Evolutionary conservation across 2,888 invertebrate genomes (phyloP), one percentile per base, ranked within the genome.

Genomic region (Macropis europaea): DNA sequence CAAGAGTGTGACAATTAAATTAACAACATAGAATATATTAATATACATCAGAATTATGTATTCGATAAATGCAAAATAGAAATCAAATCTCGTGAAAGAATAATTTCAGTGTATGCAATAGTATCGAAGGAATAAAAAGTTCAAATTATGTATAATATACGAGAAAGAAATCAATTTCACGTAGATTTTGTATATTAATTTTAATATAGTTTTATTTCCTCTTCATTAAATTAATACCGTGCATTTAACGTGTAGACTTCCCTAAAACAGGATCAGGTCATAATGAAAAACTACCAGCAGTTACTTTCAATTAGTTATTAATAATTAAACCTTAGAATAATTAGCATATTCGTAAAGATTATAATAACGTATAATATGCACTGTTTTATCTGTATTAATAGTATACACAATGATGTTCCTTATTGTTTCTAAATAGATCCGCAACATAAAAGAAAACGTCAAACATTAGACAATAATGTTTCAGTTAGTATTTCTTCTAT

Each of bases 231-330:
- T 50, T 11, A 24, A 2, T 40, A 5, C 47, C n/a, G 13, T 26
- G 28, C 22, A 43, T 28, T 34, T 34, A 26, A n/a, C 17, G 24
- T 5, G 28, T 66, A 36, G 30, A 19, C 19, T 42, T 11, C 9
- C 36, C 9, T 13, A 43, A 57, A 11, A 26, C 19, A 54, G 59
- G 71, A 43, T 52, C 9, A 67, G 66, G 60, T 60, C 40, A 17
- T 34, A 75, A 71, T 71, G 36, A 71, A 73, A 52, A 45, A 81
- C 43, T 60, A 66, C 34, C 22, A 50, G 32, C 50, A 45, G 17
- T 79, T 85, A 84, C 77, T 83, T 85, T 86, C 83, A 83, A 82
- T 83, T 79, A 84, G 76, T 86, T 84, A 83, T 86, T 86, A 85
- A 84, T 83, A 82, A 79, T 86, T 84, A 84, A 83, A 84, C 68